A percentile compares a stretch with the other conserved stretches of the same genome.
Conservation (phyloP, 2,113 vertebrate genomes). For the Daubentonia madagascariensis region DNA sequence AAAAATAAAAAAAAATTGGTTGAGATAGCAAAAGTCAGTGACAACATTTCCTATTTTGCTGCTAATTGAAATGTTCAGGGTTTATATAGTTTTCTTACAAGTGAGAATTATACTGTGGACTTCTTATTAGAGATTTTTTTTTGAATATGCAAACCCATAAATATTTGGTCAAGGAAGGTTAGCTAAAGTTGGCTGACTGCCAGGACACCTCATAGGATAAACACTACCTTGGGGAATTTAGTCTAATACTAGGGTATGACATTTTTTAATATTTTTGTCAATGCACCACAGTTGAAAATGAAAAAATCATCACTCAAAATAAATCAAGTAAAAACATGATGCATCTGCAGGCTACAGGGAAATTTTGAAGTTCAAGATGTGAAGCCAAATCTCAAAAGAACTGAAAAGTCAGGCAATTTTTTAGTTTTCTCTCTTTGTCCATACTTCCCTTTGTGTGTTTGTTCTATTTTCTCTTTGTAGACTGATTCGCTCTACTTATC, state of each 20-base stretch:
- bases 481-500: background rate
- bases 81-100: background rate
- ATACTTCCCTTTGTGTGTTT: background rate
- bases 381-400: background rate
- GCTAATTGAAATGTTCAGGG: background rate
- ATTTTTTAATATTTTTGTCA: background rate
- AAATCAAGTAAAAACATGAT: slow-evolving; percentile 22
- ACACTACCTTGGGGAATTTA: background rate
- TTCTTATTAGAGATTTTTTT: slow-evolving; percentile 22
- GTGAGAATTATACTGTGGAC: background rate
- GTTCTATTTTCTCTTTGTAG: background rate
- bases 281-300: background rate
- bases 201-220: background rate
- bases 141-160: background rate
- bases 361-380: background rate
- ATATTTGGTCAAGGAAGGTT: background rate
- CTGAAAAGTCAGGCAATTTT: background rate
- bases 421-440: background rate
- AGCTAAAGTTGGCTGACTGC: background rate
- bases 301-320: background rate
- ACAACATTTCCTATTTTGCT: background rate
- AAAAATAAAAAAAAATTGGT: background rate
- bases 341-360: background rate
- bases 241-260: background rate
- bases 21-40: background rate